Evolutionary conservation across 2,888 invertebrate species (phyloP).

Genomic region (Carterocephalus palaemon): DNA sequence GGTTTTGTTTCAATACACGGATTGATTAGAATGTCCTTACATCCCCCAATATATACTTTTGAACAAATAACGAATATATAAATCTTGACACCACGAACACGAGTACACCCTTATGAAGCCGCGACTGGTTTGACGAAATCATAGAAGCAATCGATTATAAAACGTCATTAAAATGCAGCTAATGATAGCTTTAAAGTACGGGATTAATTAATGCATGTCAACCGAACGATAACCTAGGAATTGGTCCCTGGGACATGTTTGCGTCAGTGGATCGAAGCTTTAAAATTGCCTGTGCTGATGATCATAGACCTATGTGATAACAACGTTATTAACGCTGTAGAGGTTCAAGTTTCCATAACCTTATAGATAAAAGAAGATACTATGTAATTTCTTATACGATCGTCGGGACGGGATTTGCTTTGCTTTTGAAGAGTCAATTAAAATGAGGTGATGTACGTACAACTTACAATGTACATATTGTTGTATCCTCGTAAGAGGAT

Average conservation of each 20-base stretch:
- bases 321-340: conserved; percentile 47
- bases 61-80: too few species aligned
- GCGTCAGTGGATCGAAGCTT: conserved; percentile 57
- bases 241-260: conserved; percentile 48
- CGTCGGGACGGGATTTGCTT: too few species aligned
- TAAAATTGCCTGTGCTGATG: conserved; percentile 36
- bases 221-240: conserved; percentile 54
- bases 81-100: conserved; percentile 2
- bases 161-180: background rate
- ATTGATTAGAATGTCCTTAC: too few species aligned
- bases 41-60: too few species aligned
- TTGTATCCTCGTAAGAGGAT: too few species aligned
- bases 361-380: conserved; percentile 41
- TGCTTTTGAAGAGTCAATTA: too few species aligned
- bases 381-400: too few species aligned
- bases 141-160: background rate
- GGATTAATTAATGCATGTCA: conserved; percentile 55
- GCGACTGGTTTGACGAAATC: background rate
- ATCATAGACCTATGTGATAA: conserved; percentile 36
- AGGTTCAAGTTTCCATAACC: conserved; percentile 60
- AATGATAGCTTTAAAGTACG: conserved; percentile 26
- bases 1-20: too few species aligned
- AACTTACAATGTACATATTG: too few species aligned
- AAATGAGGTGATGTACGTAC: too few species aligned
- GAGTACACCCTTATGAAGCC: background rate